A percentile compares a stretch with the other conserved stretches of the same genome.
Evolutionary conservation across 2,888 invertebrate species (phyloP).

Genomic region (Balanococcus diminutus): DNA sequence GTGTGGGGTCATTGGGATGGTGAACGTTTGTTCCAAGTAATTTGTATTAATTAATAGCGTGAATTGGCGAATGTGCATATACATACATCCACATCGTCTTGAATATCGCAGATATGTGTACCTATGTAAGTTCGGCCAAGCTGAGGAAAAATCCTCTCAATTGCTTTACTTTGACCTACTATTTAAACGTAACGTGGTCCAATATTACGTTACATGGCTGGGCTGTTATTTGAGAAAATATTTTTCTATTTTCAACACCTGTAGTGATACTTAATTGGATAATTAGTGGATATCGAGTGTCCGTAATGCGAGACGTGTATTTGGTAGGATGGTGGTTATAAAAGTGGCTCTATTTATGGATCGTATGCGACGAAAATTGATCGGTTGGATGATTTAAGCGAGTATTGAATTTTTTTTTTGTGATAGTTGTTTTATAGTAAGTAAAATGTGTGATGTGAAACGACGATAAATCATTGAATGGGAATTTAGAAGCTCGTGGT

Average conservation of each 20-base stretch:
- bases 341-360: background rate
- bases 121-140: background rate
- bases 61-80: constrained; percentile 21
- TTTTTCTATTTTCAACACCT: background rate
- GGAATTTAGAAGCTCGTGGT: too few relatives aligned
- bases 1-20: constrained; percentile 24
- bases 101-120: background rate
- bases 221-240: constrained; percentile 1
- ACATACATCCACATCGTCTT: background rate
- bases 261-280: background rate
- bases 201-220: background rate
- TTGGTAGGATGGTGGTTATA: background rate
- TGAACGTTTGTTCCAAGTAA: constrained; percentile 15
- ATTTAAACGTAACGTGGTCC: background rate
- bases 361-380: background rate
- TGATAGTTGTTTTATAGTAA: background rate
- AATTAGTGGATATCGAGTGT: background rate
- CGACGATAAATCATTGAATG: too few relatives aligned
- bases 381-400: background rate
- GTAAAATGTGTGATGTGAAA: too few relatives aligned
- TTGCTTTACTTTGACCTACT: background rate
- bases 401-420: background rate
- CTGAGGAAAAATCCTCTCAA: background rate
- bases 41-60: constrained; percentile 31
- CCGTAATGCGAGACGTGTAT: background rate